Percentiles rank a stretch among this genome's conserved stretches.
Conservation (phyloP, 1,140 invertebrate genomes). For the Drosophila biarmipes region DNA sequence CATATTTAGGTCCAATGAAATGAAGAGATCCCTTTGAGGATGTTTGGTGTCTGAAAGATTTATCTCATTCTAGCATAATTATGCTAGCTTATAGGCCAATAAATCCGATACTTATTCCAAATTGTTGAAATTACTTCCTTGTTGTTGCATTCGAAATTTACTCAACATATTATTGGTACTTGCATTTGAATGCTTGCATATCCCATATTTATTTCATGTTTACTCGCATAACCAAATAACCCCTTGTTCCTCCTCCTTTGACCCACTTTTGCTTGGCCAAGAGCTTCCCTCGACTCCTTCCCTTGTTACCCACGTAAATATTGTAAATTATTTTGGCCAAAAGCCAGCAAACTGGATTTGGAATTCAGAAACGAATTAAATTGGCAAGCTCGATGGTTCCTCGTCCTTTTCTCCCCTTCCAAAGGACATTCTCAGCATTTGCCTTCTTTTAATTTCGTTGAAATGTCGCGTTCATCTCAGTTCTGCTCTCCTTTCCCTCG, state of each 20-base stretch:
- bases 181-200: conserved; percentile 17
- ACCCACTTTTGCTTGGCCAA: conserved; percentile 15
- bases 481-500: conserved; percentile 8
- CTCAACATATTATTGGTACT: neutral
- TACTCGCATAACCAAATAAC: neutral
- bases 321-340: conserved; percentile 57
- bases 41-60: neutral
- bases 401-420: neutral
- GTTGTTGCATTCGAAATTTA: conserved; percentile 5
- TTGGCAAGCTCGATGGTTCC: conserved; percentile 42
- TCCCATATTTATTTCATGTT: conserved; percentile 29
- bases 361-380: conserved; percentile 53
- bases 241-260: neutral
- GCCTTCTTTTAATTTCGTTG: conserved; percentile 53
- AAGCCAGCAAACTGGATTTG: conserved; percentile 46
- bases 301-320: conserved; percentile 13
- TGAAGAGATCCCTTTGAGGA: neutral
- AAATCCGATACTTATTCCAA: neutral
- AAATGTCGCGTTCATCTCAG: conserved; percentile 54
- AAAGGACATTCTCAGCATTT: conserved; percentile 44
- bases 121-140: neutral
- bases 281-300: conserved; percentile 8
- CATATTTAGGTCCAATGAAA: conserved; percentile 10
- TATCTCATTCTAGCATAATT: too few relatives aligned
- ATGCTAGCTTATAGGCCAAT: neutral